phyloP scores from a whole-genome alignment of 2,888 invertebrate genomes.

The Smittia aterrima region DNA sequence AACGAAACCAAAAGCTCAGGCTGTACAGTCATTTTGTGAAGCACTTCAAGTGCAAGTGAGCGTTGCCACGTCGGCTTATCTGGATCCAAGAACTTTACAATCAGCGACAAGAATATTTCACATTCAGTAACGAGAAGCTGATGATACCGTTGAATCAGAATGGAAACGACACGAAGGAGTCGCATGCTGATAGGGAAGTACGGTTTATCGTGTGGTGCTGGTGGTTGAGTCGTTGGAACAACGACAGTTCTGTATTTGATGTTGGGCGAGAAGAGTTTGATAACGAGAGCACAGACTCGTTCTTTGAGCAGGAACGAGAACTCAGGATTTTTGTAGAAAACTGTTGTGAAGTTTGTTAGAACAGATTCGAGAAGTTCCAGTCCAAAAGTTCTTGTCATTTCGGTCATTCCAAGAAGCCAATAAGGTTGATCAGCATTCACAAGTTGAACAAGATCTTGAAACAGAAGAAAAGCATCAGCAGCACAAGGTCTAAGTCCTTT shows the following conservation, averaged over 20 bases:
- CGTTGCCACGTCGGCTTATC: constrained; percentile 97
- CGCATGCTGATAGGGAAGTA: constrained; percentile 97
- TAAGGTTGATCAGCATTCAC: constrained; percentile 95
- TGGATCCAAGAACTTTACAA: constrained; percentile 95
- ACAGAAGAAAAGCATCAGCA: constrained; percentile 89
- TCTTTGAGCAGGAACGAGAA: constrained; percentile 94
- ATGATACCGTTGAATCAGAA: constrained; percentile 92
- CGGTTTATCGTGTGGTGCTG: constrained; percentile 78
- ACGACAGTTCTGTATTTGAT: constrained; percentile 80
- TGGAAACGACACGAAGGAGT: constrained; percentile 85
- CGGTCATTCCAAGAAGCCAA: constrained; percentile 94
- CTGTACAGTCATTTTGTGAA: constrained; percentile 90
- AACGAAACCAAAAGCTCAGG: constrained; percentile 83
- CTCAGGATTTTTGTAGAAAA: constrained; percentile 90
- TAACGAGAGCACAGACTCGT: constrained; percentile 96
- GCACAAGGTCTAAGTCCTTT: constrained; percentile 84
- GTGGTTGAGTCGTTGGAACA: constrained; percentile 61
- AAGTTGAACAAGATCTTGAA: constrained; percentile 94
- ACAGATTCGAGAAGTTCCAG: constrained; percentile 92
- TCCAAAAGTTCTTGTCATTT: constrained; percentile 96
- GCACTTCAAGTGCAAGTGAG: constrained; percentile 89
- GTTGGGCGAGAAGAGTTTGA: constrained; percentile 96
- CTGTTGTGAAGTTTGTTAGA: constrained; percentile 77
- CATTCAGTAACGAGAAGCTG: constrained; percentile 92
- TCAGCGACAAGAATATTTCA: constrained; percentile 94